These are phyloP conservation scores for Notolabrus celidotus DNA, from an alignment of 2,797 vertebrate species.

Conservation along the genomic window DNA sequence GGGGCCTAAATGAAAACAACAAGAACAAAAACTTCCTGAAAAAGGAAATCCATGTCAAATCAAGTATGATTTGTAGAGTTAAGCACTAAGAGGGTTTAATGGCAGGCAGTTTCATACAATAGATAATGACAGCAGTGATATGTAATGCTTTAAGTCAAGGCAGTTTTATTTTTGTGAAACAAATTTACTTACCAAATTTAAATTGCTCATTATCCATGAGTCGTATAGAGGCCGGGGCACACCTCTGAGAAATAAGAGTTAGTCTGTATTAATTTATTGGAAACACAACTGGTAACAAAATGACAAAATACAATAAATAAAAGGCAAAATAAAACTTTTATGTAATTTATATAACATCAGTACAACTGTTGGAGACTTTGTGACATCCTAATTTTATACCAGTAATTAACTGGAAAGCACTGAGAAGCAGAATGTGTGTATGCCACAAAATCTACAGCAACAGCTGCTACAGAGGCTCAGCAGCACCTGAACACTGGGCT, in stretches of 20 bases:
- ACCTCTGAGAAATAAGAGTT: slow-evolving; percentile 85
- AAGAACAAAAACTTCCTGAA: slow-evolving; percentile 5
- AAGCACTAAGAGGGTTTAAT: no score
- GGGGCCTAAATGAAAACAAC: neutral
- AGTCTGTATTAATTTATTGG: slow-evolving; percentile 1
- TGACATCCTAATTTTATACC: neutral
- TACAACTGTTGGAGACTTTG: neutral
- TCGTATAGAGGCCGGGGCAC: slow-evolving; percentile 97
- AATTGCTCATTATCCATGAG: slow-evolving; percentile 98
- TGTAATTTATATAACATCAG: neutral
- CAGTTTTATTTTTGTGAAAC: neutral
- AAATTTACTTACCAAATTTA: slow-evolving; percentile 92
- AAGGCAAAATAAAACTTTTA: neutral
- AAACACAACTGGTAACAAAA: neutral
- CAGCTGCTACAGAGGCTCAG: neutral
- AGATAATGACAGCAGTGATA: neutral
- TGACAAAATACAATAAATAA: neutral
- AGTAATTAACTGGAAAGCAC: neutral
- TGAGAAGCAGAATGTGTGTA: neutral
- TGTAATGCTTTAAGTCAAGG: neutral
- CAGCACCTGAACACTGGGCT: neutral
- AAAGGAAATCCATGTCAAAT: slow-evolving; percentile 29
- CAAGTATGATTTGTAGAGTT: no score
- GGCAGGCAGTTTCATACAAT: no score
- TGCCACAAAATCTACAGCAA: neutral